Evolutionary conservation across 2,888 invertebrate genomes (phyloP).

Genomic region (Podabrus alpinus): DNA sequence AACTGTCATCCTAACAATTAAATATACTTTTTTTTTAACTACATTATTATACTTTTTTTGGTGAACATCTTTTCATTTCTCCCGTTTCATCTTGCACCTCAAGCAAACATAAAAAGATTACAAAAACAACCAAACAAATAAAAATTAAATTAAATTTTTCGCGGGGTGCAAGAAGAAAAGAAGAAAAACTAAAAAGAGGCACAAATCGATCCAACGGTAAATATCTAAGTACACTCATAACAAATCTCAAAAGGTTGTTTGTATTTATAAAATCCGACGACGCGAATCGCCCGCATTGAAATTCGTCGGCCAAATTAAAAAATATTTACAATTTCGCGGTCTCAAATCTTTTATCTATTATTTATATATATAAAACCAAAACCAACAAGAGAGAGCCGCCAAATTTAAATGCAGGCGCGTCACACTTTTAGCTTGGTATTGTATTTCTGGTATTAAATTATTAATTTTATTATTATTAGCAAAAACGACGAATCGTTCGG

Average conservation of each 20-base stretch:
- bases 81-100: conserved; percentile 14
- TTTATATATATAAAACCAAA: conserved; percentile 6
- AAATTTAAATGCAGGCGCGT: conserved; percentile 23
- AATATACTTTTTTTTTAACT: conserved; percentile 46
- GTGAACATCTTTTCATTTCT: conserved; percentile 9
- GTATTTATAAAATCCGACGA: conserved; percentile 10
- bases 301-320: conserved; percentile 27
- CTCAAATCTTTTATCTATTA: conserved; percentile 8
- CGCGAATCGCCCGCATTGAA: conserved; percentile 34
- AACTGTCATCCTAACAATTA: conserved; percentile 55
- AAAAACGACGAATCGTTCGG: conserved; percentile 28
- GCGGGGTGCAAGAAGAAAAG: conserved; percentile 6
- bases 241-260: conserved; percentile 42
- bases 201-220: conserved; percentile 38
- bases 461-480: conserved; percentile 22
- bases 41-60: conserved; percentile 44
- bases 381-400: conserved; percentile 5
- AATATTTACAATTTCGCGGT: background rate
- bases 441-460: background rate
- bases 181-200: conserved; percentile 14
- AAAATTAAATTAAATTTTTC: conserved; percentile 4
- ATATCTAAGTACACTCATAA: conserved; percentile 51
- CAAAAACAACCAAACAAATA: conserved; percentile 12
- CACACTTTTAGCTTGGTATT: background rate
- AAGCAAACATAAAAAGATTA: conserved; percentile 13